Evolutionary conservation across 2,113 vertebrate genomes (phyloP), one percentile per base, ranked within the genome.

Genomic region (Alethe diademata): DNA sequence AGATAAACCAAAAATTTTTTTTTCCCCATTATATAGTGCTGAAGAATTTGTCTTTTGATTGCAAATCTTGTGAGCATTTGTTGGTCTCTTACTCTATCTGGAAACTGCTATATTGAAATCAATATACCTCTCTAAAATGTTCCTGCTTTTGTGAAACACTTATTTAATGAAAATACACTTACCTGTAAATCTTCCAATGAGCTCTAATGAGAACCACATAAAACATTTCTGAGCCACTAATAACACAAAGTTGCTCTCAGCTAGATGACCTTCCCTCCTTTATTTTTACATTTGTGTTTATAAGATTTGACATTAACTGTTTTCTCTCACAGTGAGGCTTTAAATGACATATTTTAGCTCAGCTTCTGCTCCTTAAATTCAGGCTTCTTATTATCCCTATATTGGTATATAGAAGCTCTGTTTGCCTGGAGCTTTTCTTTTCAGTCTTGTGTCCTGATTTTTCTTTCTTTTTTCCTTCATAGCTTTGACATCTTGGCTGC

Each of bases 401-500:
- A 93, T 85, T 84, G 47, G 29, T 88, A 48, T 79, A 51, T 70
- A 70, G 72, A 90, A 93, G 35, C 24, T 91, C 70, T 66, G 6
- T 82, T 87, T 76, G 83, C 70, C 84, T 54, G 53, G 33, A 91
- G 80, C 40, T 90, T 90, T 92, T 70, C 9, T 93, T 69, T 91
- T 51, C 29, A 86, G n/a, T 58, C 14, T 47, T 67, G 31, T 93
- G 78, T 78, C 53, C 58, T 88, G 70, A 36, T 72, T 26, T 81
- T 93, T 86, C 42, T 62, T 97, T 90, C 53, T 87, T 64, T 67
- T 61, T 92, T 96, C 67, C 72, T 87, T 90, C 84, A 94, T 78
- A 95, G 80, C 23, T 92, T 86, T 87, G 71, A 92, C 85, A 88
- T 91, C 79, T 95, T 94, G 57, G 36, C 82, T 95, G 79, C 70